Percentiles rank a stretch among this genome's conserved stretches.
phyloP scores from a whole-genome alignment of 2,113 vertebrate species.

The Lethenteron camtschaticum region DNA sequence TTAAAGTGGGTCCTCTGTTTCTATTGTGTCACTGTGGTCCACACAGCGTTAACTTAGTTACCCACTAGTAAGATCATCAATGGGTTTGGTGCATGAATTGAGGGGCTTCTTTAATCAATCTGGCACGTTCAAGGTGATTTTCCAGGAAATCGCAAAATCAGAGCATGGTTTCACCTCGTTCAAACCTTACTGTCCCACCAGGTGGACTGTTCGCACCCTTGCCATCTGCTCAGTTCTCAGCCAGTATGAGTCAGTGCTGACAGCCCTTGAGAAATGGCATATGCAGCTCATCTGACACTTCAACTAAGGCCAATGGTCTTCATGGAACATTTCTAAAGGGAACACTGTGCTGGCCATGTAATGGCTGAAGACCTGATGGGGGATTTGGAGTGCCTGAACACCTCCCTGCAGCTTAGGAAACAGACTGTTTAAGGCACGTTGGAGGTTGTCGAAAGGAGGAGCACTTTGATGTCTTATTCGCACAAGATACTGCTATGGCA shows the following conservation, averaged over 20 bases:
- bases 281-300: slow-evolving; percentile 7
- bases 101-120: slow-evolving; percentile 9
- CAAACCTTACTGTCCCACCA: slow-evolving; percentile 10
- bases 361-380: slow-evolving; percentile 9
- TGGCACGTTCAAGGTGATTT: slow-evolving; percentile 10
- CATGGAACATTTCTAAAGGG: slow-evolving; percentile 8
- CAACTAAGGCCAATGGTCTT: not conserved
- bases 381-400: slow-evolving; percentile 10
- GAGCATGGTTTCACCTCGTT: slow-evolving; percentile 10
- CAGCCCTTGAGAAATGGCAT: slow-evolving; percentile 9
- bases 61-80: slow-evolving; percentile 8
- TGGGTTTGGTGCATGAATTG: slow-evolving; percentile 8
- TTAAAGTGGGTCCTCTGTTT: slow-evolving; percentile 6
- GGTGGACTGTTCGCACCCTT: slow-evolving; percentile 9
- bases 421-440: slow-evolving; percentile 9
- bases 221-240: slow-evolving; percentile 8
- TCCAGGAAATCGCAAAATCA: slow-evolving; percentile 9
- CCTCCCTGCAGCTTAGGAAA: slow-evolving; percentile 8
- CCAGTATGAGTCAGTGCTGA: slow-evolving; percentile 10
- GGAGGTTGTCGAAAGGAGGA: not conserved
- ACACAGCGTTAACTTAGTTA: slow-evolving; percentile 8
- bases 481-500: too few relatives aligned
- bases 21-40: slow-evolving; percentile 8
- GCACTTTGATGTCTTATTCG: too few relatives aligned
- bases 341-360: slow-evolving; percentile 8